Evolutionary conservation across 2,797 vertebrate genomes (phyloP), one percentile per base, ranked within the genome.

Genomic region (Zalophus californianus): DNA sequence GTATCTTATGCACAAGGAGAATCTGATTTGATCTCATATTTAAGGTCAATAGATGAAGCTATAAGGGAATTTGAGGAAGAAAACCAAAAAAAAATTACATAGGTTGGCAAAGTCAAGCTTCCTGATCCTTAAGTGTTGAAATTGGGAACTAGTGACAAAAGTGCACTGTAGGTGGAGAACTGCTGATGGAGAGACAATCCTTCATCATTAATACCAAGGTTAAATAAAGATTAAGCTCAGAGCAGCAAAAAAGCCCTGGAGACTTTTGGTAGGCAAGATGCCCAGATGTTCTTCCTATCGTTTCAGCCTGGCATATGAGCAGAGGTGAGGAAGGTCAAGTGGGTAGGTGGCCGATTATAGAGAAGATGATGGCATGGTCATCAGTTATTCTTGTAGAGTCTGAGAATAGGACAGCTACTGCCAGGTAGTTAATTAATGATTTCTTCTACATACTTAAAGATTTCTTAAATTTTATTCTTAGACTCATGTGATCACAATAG

Each of bases 211-310:
- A 86, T 70, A 50, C 44, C 96, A 84, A 97, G 95, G 97, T 96
- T 97, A 98, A 95, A 97, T 96, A 96, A 98, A 97, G 85, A 97
- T 95, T 97, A 96, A 97, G 52, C 90, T 86, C 56, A 77, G 62
- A 95, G 50, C 27, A 95, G 54, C 78, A 90, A 44, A 10, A 86
- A 56, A 84, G 8, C 96, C 87, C 84, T 62, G 72, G 96, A 97
- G 96, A 79, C 87, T 90, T 32, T 35, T 21, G n/a, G 68, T 29
- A 60, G 60, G 96, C 90, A 75, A 73, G 85, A 56, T 91, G 92
- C 62, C 96, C 96, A 96, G 97, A 97, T 97, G 92, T 94, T 97
- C 87, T 86, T 89, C 48, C 80, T 68, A 41, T 79, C 4, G 0
- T 75, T 88, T 92, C 5, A 73, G 60, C 8, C 29, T 75, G 87